Conservation (phyloP, 2,797 vertebrate species). For the Varecia variegata region DNA sequence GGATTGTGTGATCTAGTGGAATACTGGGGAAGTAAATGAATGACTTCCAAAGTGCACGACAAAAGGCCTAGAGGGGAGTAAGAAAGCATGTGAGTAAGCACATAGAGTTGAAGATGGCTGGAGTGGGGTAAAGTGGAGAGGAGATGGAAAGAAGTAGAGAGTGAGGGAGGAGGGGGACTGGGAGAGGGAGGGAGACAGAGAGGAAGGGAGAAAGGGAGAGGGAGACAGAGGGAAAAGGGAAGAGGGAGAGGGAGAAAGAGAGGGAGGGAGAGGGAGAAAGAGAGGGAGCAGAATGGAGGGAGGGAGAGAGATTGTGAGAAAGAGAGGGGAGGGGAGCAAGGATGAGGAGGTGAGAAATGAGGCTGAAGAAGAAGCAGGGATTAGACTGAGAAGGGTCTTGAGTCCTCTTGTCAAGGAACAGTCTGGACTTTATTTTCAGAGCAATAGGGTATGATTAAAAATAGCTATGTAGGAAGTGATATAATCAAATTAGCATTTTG, state of each 20-base stretch:
- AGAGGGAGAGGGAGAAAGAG: too few relatives aligned
- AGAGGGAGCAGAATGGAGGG: background rate
- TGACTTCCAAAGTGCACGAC: background rate
- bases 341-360: background rate
- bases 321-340: background rate
- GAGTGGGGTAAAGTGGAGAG: rapidly evolving
- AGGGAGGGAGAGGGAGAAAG: background rate
- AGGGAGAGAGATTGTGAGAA: background rate
- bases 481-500: background rate
- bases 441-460: background rate
- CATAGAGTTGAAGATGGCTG: background rate
- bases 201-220: background rate
- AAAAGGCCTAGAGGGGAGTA: background rate
- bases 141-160: background rate
- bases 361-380: background rate
- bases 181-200: background rate
- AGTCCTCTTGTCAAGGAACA: background rate
- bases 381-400: background rate
- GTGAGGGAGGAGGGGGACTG: background rate
- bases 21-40: background rate
- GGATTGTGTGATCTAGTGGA: background rate
- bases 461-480: background rate
- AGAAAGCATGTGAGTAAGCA: background rate
- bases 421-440: background rate
- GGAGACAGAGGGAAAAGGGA: background rate